Evolutionary conservation across 1,140 invertebrate species (phyloP).

Genomic region (Parasteatoda tepidariorum): DNA sequence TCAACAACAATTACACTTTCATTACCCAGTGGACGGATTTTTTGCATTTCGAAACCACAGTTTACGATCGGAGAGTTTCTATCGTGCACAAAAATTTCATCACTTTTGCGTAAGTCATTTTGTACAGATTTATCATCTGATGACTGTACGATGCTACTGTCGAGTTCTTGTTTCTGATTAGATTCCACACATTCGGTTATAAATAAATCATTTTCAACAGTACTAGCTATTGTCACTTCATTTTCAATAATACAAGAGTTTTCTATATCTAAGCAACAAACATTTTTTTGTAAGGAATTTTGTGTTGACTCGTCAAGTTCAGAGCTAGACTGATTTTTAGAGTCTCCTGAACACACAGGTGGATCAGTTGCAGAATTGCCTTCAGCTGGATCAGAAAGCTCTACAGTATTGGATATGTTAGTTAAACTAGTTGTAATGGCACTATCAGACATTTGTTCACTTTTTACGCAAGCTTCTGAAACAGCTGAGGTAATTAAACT

Average conservation of each 20-base stretch:
- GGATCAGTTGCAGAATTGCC: constrained; percentile 15
- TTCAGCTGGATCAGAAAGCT: constrained; percentile 43
- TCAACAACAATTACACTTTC: constrained; percentile 43
- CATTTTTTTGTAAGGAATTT: constrained; percentile 19
- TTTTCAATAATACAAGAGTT: constrained; percentile 40
- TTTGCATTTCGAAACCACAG: constrained; percentile 20
- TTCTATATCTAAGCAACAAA: constrained; percentile 19
- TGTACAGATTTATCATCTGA: constrained; percentile 9
- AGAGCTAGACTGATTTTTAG: constrained; percentile 3
- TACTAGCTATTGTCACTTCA: constrained; percentile 45
- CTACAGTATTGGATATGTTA: constrained; percentile 44
- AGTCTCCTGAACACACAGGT: neutral
- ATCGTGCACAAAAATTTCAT: neutral
- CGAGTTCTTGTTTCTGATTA: constrained; percentile 33
- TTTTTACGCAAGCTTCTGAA: constrained; percentile 43
- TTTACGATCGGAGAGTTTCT: constrained; percentile 14
- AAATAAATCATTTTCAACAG: constrained; percentile 26
- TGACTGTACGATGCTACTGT: constrained; percentile 15
- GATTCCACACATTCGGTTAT: constrained; percentile 11
- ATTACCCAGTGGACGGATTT: constrained; percentile 58
- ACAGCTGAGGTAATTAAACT: neutral
- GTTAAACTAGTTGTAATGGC: constrained; percentile 56
- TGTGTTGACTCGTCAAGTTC: neutral
- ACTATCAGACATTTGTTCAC: constrained; percentile 55
- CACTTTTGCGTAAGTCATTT: neutral